phyloP scores from a whole-genome alignment of 37 sponge, comb jelly and placozoan genomes.

The Theonella swinhoei region DNA sequence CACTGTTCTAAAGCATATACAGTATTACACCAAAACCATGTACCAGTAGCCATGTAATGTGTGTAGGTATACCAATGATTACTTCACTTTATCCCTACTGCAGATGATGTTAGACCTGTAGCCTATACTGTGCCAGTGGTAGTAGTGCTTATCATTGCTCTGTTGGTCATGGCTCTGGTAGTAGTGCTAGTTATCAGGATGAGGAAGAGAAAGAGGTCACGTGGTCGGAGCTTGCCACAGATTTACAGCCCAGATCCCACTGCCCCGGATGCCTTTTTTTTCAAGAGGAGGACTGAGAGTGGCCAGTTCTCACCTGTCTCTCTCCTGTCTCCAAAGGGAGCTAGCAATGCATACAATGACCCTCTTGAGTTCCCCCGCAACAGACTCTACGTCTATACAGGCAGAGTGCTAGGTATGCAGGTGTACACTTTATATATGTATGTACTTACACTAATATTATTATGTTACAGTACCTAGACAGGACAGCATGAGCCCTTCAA shows the following conservation, averaged over 20 bases:
- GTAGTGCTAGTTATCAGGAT: background rate
- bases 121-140: background rate
- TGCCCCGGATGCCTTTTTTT: background rate
- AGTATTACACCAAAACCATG: too few species aligned
- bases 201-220: background rate
- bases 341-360: background rate
- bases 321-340: background rate
- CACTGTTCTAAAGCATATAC: too few species aligned
- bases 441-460: too few species aligned
- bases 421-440: background rate
- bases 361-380: background rate
- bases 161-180: background rate
- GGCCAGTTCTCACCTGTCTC: background rate
- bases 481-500: too few species aligned
- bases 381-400: background rate
- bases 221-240: background rate
- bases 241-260: background rate
- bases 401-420: background rate
- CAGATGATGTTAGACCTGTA: background rate
- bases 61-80: too few species aligned
- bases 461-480: too few species aligned
- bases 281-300: background rate
- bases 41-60: too few species aligned
- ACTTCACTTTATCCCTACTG: background rate
- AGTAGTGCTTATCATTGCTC: background rate